Percentiles rank a stretch among this genome's conserved stretches.
These are phyloP conservation scores for Phrynocephalus guinanensis DNA, from an alignment of 2,797 vertebrate genomes.

Conservation along the genomic window DNA sequence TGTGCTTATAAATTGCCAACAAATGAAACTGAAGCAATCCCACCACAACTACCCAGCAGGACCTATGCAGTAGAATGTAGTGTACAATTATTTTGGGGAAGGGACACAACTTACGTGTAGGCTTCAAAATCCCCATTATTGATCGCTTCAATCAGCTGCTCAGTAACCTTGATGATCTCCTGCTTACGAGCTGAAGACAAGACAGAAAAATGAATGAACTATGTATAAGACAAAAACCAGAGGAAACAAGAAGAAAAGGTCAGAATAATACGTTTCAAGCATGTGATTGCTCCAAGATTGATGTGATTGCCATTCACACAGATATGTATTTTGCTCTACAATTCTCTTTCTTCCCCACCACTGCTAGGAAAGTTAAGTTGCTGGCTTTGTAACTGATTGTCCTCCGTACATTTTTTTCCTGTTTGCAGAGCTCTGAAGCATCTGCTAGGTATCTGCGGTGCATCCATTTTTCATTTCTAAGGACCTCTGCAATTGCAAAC, in stretches of 20 bases:
- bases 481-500: neutral
- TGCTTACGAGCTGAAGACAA: constrained; percentile 88
- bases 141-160: constrained; percentile 97
- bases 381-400: constrained; percentile 17
- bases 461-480: constrained; percentile 7
- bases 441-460: neutral
- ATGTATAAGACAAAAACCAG: constrained; percentile 34
- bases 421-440: constrained; percentile 13
- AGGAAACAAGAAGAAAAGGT: constrained; percentile 42
- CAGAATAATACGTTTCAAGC: constrained; percentile 31
- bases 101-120: constrained; percentile 89
- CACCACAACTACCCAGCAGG: too few relatives aligned
- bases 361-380: neutral
- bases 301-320: neutral
- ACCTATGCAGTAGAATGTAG: neutral
- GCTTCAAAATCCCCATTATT: constrained; percentile 98
- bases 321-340: neutral
- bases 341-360: neutral
- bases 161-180: constrained; percentile 98
- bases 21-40: neutral
- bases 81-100: neutral
- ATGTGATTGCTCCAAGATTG: constrained; percentile 21
- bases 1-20: too few relatives aligned
- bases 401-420: constrained; percentile 8
- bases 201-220: constrained; percentile 41